phyloP scores from a whole-genome alignment of 2,797 vertebrate genomes.

The Poecilia wingei region DNA sequence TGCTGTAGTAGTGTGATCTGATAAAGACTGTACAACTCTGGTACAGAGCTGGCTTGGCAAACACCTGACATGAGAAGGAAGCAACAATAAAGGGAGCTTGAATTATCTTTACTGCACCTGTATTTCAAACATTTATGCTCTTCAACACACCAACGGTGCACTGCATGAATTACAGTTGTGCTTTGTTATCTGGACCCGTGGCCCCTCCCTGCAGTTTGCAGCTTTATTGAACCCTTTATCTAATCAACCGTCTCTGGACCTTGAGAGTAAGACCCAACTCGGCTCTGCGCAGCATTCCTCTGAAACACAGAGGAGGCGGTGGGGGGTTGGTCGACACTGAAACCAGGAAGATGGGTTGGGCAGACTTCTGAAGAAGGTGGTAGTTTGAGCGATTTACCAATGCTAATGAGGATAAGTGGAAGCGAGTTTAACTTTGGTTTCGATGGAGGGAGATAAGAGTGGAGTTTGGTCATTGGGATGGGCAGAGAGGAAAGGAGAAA shows the following conservation, averaged over 20 bases:
- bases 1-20: neutral
- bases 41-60: neutral
- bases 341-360: constrained; percentile 18
- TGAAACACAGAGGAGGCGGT: constrained; percentile 29
- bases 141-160: neutral
- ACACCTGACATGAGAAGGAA: neutral
- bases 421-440: constrained; percentile 10
- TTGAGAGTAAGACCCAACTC: constrained; percentile 66
- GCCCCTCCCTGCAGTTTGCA: constrained; percentile 52
- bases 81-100: neutral
- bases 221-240: constrained; percentile 75
- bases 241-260: constrained; percentile 72
- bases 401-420: constrained; percentile 31
- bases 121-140: neutral
- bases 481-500: constrained; percentile 7
- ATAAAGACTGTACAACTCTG: neutral
- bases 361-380: constrained; percentile 35
- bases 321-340: neutral
- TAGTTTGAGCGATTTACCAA: constrained; percentile 24
- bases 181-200: constrained; percentile 38
- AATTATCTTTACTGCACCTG: constrained; percentile 20
- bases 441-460: constrained; percentile 10
- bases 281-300: constrained; percentile 51
- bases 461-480: constrained; percentile 1
- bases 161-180: constrained; percentile 37